Evolutionary conservation across 2,888 invertebrate species (phyloP), one percentile per base, ranked within the genome.

Genomic region (Leptura quadrifasciata): DNA sequence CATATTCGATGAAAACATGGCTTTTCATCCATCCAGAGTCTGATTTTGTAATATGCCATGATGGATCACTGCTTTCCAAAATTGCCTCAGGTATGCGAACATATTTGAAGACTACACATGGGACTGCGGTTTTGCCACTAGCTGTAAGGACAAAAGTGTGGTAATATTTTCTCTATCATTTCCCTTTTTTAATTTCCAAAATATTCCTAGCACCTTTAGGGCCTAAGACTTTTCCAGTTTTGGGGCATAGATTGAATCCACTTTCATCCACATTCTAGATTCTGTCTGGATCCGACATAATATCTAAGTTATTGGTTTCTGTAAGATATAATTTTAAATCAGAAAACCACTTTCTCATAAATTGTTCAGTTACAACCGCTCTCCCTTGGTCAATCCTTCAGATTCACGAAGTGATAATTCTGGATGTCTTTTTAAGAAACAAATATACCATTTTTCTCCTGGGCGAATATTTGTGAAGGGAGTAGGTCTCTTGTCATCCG

Each of bases 201-300:
- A 57, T 57, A 57, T 57, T 57, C 10, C 20, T 57, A 20, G 21
- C 67, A 20, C 47, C 47, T 24, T 52, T 67, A 57, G 54, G 71
- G 27, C 52, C 71, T 60, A 71, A 71, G 10, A 71, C 71, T 71
- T 71, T 71, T 15, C 71, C 71, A 24, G 39, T 71, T 61, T 71
- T 71, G 6, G 71, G 71, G 27, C 65, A 65, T 20, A 52, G 12
- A 24, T 52, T 65, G n/a, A 65, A 65, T 21, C 65, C 71, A 71
- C 61, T 71, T 21, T 71, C 71, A 52, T 71, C 71, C 39, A 52
- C 71, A 27, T 57, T 57, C 20, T 20, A 20, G 20, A 57, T 21
- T 57, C 57, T 2, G 20, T 57, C 20, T 20, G 18, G 57, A 57
- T 57, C 57, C 20, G 20, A 20, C 21, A 57, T 20, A 55, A 55